Evolutionary conservation across 2,113 vertebrate genomes (phyloP).

Genomic region (Stigmatopora nigra): DNA sequence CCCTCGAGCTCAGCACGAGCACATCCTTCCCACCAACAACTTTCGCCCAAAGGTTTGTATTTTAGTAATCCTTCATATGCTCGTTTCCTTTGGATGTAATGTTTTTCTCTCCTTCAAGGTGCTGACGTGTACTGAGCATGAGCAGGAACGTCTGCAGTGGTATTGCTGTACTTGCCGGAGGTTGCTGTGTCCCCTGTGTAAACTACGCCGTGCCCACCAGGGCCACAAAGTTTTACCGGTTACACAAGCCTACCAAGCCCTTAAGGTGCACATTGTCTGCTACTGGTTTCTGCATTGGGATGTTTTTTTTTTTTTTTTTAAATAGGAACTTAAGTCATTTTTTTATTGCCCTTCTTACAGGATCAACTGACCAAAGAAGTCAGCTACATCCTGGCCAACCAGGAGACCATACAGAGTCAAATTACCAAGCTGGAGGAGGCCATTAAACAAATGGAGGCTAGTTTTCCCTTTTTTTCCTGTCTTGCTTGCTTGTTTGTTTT

Average conservation of each 20-base stretch:
- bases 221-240: constrained; percentile 89
- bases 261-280: constrained; percentile 72
- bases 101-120: constrained; percentile 62
- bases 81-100: not conserved
- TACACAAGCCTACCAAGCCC: constrained; percentile 86
- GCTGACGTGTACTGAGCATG: constrained; percentile 87
- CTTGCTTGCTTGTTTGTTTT: constrained; percentile 4
- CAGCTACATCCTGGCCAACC: constrained; percentile 84
- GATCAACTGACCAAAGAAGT: constrained; percentile 89
- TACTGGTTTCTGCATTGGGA: too few species aligned
- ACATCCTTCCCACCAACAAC: constrained; percentile 86
- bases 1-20: constrained; percentile 89
- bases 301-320: not conserved
- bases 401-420: constrained; percentile 86
- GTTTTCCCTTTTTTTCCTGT: not conserved
- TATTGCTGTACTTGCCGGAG: constrained; percentile 90
- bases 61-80: not conserved
- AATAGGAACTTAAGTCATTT: not conserved
- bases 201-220: constrained; percentile 82
- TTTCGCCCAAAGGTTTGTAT: constrained; percentile 87
- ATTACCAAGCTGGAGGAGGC: constrained; percentile 85
- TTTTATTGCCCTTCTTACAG: constrained; percentile 56
- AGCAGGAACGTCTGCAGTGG: constrained; percentile 85
- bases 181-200: constrained; percentile 85
- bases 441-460: constrained; percentile 86